Percentiles rank a stretch among this genome's conserved stretches.
Conservation (phyloP, 2,888 invertebrate genomes). For the Tiphia femorata region DNA sequence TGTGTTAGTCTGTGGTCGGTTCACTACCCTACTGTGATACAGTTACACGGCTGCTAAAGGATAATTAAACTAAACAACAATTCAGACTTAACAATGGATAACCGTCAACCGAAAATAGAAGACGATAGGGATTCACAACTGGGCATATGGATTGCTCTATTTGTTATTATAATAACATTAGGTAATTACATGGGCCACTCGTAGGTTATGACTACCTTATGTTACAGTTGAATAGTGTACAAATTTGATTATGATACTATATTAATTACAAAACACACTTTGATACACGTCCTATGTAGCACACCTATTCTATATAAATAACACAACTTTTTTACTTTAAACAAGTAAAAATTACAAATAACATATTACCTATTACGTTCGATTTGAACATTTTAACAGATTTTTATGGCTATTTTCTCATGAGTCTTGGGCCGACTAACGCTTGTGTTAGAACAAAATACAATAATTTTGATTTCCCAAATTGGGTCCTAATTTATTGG, state of each 20-base stretch:
- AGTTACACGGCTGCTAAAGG: neutral
- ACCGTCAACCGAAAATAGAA: conserved; percentile 42
- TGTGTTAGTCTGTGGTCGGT: too few relatives aligned
- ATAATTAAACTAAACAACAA: neutral
- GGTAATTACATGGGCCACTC: conserved; percentile 53
- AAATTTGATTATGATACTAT: neutral
- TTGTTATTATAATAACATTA: conserved; percentile 61
- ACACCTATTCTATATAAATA: neutral
- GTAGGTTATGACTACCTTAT: conserved; percentile 28
- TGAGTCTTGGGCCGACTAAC: neutral
- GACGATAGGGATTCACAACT: conserved; percentile 51
- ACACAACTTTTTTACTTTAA: neutral
- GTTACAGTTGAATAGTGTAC: conserved; percentile 1
- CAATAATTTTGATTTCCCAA: too few relatives aligned
- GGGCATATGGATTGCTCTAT: conserved; percentile 60
- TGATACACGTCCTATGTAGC: neutral
- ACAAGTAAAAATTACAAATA: neutral
- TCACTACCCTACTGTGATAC: too few relatives aligned
- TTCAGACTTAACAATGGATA: conserved; percentile 47
- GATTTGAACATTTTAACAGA: too few relatives aligned
- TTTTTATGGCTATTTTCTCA: neutral
- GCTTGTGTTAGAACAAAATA: neutral
- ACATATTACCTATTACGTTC: neutral
- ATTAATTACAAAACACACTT: neutral
- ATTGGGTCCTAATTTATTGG: neutral